These are phyloP conservation scores for Pterocles burchelli DNA, from an alignment of 2,113 vertebrate genomes.

Conservation along the genomic window DNA sequence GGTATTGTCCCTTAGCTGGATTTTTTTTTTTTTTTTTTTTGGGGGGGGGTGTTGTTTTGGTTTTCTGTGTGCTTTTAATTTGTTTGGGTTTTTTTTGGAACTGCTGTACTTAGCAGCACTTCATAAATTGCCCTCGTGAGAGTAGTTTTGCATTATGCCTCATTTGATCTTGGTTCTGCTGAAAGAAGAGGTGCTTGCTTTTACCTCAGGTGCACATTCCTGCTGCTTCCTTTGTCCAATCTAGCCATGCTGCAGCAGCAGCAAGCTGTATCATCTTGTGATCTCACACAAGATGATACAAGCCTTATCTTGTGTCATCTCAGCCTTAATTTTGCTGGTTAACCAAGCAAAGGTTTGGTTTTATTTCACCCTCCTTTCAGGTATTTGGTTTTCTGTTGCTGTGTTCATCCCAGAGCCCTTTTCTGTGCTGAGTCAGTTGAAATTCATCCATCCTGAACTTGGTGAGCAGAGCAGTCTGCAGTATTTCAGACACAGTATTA, in stretches of 20 bases:
- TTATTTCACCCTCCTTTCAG: neutral
- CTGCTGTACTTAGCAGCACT: neutral
- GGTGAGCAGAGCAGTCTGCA: neutral
- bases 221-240: neutral
- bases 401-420: neutral
- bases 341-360: neutral
- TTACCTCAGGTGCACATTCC: neutral
- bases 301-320: rapidly evolving
- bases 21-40: neutral
- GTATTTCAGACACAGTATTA: neutral
- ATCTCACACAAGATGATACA: no score
- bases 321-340: neutral
- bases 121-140: neutral
- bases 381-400: neutral
- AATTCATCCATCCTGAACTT: neutral
- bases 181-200: neutral
- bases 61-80: neutral
- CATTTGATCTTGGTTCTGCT: neutral
- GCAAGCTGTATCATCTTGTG: neutral
- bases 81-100: neutral
- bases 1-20: neutral
- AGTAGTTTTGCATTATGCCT: neutral
- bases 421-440: neutral
- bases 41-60: no score
- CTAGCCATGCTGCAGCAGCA: neutral